Percentiles rank a stretch among this genome's conserved stretches.
Evolutionary conservation across 1,140 invertebrate species (phyloP).

Genomic region (Andricus grossulariae): DNA sequence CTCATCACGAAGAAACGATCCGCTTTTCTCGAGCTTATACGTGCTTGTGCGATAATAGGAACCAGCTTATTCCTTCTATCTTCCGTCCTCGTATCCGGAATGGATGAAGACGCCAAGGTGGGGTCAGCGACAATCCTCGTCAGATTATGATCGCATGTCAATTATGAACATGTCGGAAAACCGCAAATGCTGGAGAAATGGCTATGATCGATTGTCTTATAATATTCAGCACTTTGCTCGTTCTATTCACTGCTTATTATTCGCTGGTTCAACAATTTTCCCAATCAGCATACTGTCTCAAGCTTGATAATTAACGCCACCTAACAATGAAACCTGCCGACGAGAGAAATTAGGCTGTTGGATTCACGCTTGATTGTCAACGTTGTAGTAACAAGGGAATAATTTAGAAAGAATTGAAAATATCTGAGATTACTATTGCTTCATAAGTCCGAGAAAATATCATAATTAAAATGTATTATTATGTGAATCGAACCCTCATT

Average conservation of each 20-base stretch:
- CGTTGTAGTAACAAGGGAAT: not conserved
- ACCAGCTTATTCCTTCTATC: not conserved
- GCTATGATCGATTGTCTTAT: not conserved
- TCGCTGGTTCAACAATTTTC: not conserved
- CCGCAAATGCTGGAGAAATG: not conserved
- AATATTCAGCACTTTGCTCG: not conserved
- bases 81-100: not conserved
- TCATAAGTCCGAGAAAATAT: too few species aligned
- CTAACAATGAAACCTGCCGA: not conserved
- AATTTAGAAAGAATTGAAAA: not conserved
- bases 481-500: too few species aligned
- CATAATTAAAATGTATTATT: too few species aligned
- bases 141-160: not conserved
- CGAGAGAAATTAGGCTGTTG: not conserved
- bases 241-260: not conserved
- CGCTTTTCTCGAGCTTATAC: slow-evolving; percentile 3
- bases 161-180: not conserved
- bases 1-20: slow-evolving; percentile 2
- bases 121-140: not conserved
- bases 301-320: not conserved
- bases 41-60: slow-evolving; percentile 6
- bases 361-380: not conserved
- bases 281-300: not conserved
- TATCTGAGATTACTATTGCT: not conserved
- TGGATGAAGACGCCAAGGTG: not conserved